These are phyloP conservation scores for Strigamia transsilvanica DNA, from an alignment of 2,888 invertebrate genomes.

Conservation along the genomic window DNA sequence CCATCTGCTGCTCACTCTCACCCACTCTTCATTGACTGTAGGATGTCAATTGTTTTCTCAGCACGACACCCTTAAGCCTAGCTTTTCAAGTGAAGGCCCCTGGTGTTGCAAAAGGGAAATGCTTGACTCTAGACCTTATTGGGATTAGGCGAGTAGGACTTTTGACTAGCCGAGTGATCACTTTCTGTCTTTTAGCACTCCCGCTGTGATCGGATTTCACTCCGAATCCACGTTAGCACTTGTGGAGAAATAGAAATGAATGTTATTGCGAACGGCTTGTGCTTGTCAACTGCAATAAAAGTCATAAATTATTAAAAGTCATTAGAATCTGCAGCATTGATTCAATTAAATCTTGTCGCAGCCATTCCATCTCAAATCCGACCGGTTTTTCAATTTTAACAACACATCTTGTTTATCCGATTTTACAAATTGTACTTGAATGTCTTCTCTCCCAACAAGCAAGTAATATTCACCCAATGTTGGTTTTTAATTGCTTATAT, in stretches of 20 bases:
- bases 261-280: too few relatives aligned
- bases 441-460: too few relatives aligned
- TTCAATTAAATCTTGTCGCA: not conserved
- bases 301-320: not conserved
- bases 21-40: conserved; percentile 15
- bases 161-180: conserved; percentile 4
- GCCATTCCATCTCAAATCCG: too few relatives aligned
- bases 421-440: too few relatives aligned
- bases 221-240: not conserved
- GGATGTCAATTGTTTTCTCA: conserved; percentile 21
- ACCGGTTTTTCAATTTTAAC: too few relatives aligned
- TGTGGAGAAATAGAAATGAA: too few relatives aligned
- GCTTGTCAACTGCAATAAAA: conserved; percentile 1
- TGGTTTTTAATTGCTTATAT: too few relatives aligned
- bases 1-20: conserved; percentile 11
- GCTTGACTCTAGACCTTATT: not conserved
- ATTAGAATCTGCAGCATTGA: not conserved
- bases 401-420: too few relatives aligned
- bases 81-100: not conserved
- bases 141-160: conserved; percentile 4
- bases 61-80: conserved; percentile 16
- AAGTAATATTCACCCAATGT: too few relatives aligned
- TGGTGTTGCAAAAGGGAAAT: not conserved
- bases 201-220: not conserved
- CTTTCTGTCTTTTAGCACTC: not conserved